A percentile compares a stretch with the other conserved stretches of the same genome.
Conservation (phyloP, 2,888 invertebrate species). For the Nemotelus nigrinus region DNA sequence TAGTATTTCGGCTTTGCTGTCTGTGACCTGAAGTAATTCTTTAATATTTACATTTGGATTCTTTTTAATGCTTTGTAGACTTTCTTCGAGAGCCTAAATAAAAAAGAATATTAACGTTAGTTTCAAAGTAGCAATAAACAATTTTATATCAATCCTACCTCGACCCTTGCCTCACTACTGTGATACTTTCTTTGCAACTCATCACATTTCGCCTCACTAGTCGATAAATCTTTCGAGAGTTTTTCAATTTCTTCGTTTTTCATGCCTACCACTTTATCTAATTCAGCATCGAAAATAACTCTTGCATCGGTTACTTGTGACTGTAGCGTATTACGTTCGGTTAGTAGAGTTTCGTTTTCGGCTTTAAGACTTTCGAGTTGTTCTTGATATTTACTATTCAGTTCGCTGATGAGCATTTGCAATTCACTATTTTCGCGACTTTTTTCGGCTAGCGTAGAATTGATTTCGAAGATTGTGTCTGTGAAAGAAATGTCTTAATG, state of each 20-base stretch:
- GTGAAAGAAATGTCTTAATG: background rate
- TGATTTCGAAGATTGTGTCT: conserved; percentile 67
- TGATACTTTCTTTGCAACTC: conserved; percentile 59
- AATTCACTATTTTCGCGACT: conserved; percentile 69
- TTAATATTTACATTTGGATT: conserved; percentile 64
- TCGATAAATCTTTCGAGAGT: conserved; percentile 60
- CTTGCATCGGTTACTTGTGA: conserved; percentile 60
- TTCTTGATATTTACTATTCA: conserved; percentile 67
- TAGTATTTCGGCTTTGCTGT: conserved; percentile 70
- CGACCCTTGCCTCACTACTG: conserved; percentile 61
- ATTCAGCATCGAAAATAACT: conserved; percentile 61
- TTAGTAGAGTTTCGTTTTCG: conserved; percentile 67
- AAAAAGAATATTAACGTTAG: background rate
- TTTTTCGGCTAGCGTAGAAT: conserved; percentile 67
- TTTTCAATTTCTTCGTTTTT: conserved; percentile 61
- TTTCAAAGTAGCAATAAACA: background rate
- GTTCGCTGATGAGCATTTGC: conserved; percentile 61
- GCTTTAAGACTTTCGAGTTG: conserved; percentile 70
- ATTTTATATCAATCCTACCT: conserved; percentile 53
- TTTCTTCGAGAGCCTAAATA: conserved; percentile 65
- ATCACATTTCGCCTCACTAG: conserved; percentile 57
- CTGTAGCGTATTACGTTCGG: conserved; percentile 62
- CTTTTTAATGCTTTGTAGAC: conserved; percentile 64
- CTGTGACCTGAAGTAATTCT: conserved; percentile 69
- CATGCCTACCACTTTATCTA: conserved; percentile 58